Evolutionary conservation across 2,888 invertebrate genomes (phyloP), one percentile per base, ranked within the genome.

Genomic region (Habroteleia sp.): DNA sequence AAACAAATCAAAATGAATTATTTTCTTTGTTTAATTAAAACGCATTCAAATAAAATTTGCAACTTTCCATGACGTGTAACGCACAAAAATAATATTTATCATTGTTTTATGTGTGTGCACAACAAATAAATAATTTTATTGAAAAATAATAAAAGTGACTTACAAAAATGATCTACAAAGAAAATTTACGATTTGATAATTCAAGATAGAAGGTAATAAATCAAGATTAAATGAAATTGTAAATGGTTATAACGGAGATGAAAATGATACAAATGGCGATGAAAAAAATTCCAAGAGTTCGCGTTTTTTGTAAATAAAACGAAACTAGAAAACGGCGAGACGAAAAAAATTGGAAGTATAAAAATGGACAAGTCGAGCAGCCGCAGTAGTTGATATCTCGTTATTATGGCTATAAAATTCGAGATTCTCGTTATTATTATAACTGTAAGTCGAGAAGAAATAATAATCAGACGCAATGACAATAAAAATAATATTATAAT

Each of bases 351-450:
- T 50, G 58, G 35, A 29, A 35, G 25, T 46, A 50, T 68, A 58
- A 68, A 68, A 60, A 46, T 29, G 58, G 39, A 58, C 50, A 39
- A 35, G 37, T 39, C 16, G 52, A 16, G 46, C 29, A n/a, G n/a
- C n/a, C n/a, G n/a, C n/a, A 25, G 66, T 39, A 27, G 35, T 68
- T 56, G 58, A 68, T 68, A 58, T 58, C 58, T 68, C 46, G 68
- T 68, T 68, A 68, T 50, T 68, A 13, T 13, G 35, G 56, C 58
- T 10, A 41, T 68, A 58, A 68, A 68, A 42, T 58, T 1, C 50
- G 42, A 41, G 58, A 33, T 42, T 42, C 27, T 41, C 8, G 42
- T 58, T 58, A 33, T 48, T 58, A 50, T 68, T 58, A 58, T 68
- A 68, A 68, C 68, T 48, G 58, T 58, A 68, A 58, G 58, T 11